These are phyloP conservation scores for Rachycentron canadum DNA, from an alignment of 2,797 vertebrate species.

Conservation along the genomic window DNA sequence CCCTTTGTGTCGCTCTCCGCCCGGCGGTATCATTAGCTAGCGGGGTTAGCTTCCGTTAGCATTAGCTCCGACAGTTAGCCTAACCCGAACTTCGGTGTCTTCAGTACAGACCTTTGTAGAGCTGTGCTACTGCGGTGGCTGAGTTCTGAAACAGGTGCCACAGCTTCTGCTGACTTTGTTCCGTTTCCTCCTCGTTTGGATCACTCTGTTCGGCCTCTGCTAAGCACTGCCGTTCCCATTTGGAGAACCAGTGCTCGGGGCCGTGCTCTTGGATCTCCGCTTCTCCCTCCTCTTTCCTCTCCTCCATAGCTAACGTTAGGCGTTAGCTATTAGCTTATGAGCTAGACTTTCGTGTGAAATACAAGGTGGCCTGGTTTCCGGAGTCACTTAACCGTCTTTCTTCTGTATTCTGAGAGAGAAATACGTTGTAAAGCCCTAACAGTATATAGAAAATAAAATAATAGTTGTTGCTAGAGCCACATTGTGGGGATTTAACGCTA, in stretches of 20 bases:
- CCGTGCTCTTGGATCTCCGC: conserved; percentile 98
- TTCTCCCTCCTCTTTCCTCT: conserved; percentile 95
- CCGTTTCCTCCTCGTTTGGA: conserved; percentile 88
- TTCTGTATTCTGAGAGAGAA: not conserved
- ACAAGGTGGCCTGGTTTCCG: not conserved
- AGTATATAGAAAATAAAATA: not conserved
- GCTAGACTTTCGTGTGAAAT: conserved; percentile 50
- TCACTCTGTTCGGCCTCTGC: conserved; percentile 92
- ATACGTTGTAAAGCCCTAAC: conserved; percentile 3
- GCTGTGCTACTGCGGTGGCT: conserved; percentile 96
- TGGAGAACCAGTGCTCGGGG: conserved; percentile 98
- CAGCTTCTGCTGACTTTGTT: conserved; percentile 89
- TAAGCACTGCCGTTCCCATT: conserved; percentile 97
- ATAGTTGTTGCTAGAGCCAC: conserved; percentile 52
- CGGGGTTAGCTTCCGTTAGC: conserved; percentile 51
- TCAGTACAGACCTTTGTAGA: conserved; percentile 92
- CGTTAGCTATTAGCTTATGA: conserved; percentile 59
- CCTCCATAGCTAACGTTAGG: conserved; percentile 86
- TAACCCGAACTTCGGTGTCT: conserved; percentile 40
- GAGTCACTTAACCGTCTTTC: not conserved
- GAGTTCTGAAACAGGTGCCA: conserved; percentile 99
- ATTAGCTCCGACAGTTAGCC: conserved; percentile 48
- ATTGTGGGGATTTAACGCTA: conserved; percentile 55
- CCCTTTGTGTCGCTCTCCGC: conserved; percentile 75
- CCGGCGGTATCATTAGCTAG: conserved; percentile 44